Conservation (phyloP, 1,140 invertebrate species). For the Pseudachorutes palmiensis region DNA sequence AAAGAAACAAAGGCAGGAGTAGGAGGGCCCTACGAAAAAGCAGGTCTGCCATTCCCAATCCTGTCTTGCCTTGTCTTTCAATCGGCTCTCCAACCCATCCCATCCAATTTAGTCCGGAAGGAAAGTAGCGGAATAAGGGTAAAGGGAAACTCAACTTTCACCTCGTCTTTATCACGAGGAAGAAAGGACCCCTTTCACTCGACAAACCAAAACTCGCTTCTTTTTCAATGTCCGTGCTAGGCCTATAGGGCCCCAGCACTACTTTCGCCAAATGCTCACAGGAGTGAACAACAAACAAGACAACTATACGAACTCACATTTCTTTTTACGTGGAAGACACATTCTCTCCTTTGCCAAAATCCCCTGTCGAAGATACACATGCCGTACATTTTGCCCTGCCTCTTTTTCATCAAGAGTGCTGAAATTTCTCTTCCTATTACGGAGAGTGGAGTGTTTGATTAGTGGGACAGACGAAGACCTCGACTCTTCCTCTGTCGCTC, state of each 20-base stretch:
- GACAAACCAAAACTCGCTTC: not conserved
- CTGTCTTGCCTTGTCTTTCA: not conserved
- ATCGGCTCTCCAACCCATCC: not conserved
- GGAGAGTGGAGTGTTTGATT: not conserved
- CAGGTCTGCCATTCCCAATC: not conserved
- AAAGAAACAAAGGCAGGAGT: not conserved
- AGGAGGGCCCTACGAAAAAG: not conserved
- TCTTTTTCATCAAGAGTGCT: no score
- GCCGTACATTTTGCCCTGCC: no score
- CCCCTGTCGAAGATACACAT: no score
- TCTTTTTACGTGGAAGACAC: no score
- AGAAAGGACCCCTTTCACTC: no score
- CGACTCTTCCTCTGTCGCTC: not conserved
- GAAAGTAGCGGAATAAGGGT: not conserved
- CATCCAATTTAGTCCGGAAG: slow-evolving; percentile 1
- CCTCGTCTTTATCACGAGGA: no score
- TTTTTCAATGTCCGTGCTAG: no score
- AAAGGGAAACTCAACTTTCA: not conserved
- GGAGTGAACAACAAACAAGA: not conserved
- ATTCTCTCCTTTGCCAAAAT: no score
- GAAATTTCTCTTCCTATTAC: not conserved
- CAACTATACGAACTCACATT: no score
- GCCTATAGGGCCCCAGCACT: not conserved
- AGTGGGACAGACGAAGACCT: no score
- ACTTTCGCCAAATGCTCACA: not conserved